phyloP scores from a whole-genome alignment of 2,888 invertebrate species.

The Polyommatus icarus region DNA sequence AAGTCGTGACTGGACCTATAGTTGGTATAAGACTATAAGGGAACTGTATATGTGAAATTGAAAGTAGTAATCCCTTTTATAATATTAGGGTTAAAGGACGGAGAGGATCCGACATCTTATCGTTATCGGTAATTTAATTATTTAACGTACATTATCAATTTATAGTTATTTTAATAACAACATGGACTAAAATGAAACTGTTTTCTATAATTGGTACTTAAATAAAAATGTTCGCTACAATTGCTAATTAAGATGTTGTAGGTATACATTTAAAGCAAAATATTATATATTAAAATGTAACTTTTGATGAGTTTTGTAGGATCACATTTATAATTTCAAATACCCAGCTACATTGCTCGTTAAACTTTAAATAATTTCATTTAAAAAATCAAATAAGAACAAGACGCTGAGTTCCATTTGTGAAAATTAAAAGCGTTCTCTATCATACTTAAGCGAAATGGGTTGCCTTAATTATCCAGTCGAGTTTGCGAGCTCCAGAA shows the following conservation, averaged over 20 bases:
- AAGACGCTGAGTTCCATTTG: conserved; percentile 13
- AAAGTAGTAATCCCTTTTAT: no score
- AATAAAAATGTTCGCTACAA: no score
- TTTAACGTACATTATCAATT: background rate
- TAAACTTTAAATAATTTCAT: background rate
- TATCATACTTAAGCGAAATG: conserved; percentile 44
- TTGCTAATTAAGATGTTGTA: no score
- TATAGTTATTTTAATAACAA: background rate
- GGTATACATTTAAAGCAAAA: no score
- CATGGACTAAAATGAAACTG: no score
- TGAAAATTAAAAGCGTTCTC: conserved; percentile 28
- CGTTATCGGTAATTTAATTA: no score
- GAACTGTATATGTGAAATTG: no score
- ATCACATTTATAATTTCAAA: background rate
- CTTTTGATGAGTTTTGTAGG: background rate
- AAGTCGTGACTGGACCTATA: no score
- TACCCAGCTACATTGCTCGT: background rate
- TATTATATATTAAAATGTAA: background rate
- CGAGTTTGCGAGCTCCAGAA: conserved; percentile 75
- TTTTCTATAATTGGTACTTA: no score
- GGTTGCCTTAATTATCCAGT: conserved; percentile 76
- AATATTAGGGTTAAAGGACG: no score
- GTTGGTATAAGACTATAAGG: no score
- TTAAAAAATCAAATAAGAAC: background rate
- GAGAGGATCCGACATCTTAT: no score